Conservation (phyloP, 2,888 invertebrate species). For the Drosophila peninsularis region DNA sequence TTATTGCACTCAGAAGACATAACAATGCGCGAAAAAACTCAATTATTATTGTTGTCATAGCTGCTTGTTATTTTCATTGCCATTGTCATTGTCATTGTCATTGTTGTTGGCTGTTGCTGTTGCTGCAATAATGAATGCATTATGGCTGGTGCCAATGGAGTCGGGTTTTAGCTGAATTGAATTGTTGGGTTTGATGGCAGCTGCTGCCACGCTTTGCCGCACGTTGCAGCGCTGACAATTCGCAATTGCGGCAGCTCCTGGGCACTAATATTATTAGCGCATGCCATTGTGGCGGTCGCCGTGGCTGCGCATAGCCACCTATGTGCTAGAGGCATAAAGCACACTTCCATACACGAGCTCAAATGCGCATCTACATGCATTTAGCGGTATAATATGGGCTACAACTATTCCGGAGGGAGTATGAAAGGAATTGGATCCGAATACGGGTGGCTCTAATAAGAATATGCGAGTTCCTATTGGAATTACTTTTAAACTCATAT, state of each 20-base stretch:
- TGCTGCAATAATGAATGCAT: constrained; percentile 4
- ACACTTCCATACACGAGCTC: not conserved
- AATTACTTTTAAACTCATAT: no score
- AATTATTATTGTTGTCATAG: constrained; percentile 13
- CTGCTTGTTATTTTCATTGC: constrained; percentile 11
- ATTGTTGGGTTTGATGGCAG: constrained; percentile 2
- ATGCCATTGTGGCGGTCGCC: constrained; percentile 4
- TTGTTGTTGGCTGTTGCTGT: not conserved
- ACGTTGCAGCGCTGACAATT: constrained; percentile 13
- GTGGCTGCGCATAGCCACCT: no score
- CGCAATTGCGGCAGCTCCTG: constrained; percentile 17
- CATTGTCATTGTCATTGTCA: not conserved
- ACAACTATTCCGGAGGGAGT: not conserved
- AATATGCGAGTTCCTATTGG: no score
- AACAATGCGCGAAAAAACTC: constrained; percentile 7
- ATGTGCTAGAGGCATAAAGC: not conserved
- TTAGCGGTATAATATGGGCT: not conserved
- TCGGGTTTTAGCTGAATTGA: constrained; percentile 7
- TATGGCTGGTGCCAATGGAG: constrained; percentile 7
- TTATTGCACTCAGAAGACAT: constrained; percentile 19
- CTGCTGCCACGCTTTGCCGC: constrained; percentile 2
- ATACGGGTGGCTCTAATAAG: no score
- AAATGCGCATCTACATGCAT: not conserved
- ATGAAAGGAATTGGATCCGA: no score
- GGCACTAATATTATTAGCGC: constrained; percentile 13